Conservation (phyloP, 2,797 vertebrate species). For the Hemitrygon akajei region DNA sequence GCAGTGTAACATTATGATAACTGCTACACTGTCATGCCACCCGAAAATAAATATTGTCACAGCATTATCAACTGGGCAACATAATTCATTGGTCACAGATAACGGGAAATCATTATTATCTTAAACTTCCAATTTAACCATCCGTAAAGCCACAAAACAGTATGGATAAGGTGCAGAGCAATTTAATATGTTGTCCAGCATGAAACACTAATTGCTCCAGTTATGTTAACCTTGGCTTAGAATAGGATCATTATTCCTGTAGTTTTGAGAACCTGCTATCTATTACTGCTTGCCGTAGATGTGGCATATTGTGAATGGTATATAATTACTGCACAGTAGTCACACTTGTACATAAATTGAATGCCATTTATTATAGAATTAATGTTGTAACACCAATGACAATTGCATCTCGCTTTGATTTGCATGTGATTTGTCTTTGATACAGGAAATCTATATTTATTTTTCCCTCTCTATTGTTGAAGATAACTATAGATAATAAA, state of each 20-base stretch:
- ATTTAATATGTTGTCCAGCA: not conserved
- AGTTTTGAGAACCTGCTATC: not conserved
- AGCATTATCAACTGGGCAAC: not conserved
- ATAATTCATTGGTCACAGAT: not conserved
- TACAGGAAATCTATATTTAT: not conserved
- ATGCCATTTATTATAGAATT: conserved; percentile 23
- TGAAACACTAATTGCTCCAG: not conserved
- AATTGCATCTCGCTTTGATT: conserved; percentile 10
- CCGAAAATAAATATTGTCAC: not conserved
- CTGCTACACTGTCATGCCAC: too few species aligned
- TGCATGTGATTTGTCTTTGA: not conserved
- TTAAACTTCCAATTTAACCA: conserved; percentile 16
- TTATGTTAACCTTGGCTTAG: not conserved
- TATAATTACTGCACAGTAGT: not conserved
- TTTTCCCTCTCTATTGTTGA: not conserved
- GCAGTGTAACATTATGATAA: too few species aligned
- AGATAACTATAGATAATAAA: not conserved
- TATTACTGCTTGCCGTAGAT: not conserved
- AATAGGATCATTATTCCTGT: not conserved
- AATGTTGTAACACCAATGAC: not conserved
- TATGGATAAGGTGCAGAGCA: not conserved
- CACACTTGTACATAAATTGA: conserved; percentile 6
- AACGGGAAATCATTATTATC: conserved; percentile 10
- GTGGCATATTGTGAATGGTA: not conserved
- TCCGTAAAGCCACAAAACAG: not conserved